A percentile compares a stretch with the other conserved stretches of the same genome.
Evolutionary conservation across 2,888 invertebrate species (phyloP).

Genomic region (Cyrtodaria siliqua): DNA sequence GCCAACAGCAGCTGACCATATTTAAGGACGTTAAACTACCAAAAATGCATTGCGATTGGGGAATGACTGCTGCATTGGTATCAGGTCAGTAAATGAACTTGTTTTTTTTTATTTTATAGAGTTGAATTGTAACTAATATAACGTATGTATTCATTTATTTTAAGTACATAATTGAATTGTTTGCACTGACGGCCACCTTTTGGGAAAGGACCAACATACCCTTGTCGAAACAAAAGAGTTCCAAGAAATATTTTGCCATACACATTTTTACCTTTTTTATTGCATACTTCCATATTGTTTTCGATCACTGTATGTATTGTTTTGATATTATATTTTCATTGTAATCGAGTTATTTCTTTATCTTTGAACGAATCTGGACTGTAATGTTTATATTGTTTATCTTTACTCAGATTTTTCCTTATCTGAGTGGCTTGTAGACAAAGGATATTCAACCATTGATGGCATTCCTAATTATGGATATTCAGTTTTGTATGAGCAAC

Average conservation of each 20-base stretch:
- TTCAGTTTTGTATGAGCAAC: conserved; percentile 43
- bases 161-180: no score
- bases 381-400: background rate
- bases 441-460: background rate
- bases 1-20: conserved; percentile 27
- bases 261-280: no score
- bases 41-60: conserved; percentile 55
- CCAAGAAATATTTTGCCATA: no score
- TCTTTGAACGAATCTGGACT: no score
- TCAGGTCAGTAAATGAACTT: no score
- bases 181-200: no score
- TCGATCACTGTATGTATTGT: background rate
- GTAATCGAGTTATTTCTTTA: no score
- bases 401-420: conserved; percentile 14
- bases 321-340: background rate
- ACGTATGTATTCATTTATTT: no score
- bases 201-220: no score
- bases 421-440: background rate
- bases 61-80: conserved; percentile 2
- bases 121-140: no score
- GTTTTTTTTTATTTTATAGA: no score
- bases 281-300: background rate
- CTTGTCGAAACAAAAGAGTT: no score
- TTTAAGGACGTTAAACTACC: conserved; percentile 45
- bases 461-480: conserved; percentile 37